These are phyloP conservation scores for Sinocyclocheilus rhinocerous DNA, from an alignment of 2,113 vertebrate genomes.

Conservation along the genomic window DNA sequence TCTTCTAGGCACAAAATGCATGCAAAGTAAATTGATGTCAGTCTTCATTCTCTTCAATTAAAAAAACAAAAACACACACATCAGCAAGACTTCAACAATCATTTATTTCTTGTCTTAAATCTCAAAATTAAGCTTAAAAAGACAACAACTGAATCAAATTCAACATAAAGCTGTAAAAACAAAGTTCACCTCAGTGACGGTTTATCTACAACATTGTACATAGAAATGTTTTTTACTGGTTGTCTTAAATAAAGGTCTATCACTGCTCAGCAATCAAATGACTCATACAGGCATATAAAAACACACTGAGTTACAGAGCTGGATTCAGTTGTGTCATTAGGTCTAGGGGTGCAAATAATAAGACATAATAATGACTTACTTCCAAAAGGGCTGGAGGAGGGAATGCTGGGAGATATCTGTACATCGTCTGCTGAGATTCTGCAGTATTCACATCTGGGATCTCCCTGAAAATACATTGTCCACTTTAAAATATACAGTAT, in stretches of 20 bases:
- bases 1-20: background rate
- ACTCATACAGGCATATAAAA: too few species aligned
- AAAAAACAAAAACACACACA: too few species aligned
- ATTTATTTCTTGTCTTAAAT: background rate
- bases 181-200: background rate
- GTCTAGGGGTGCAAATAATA: too few species aligned
- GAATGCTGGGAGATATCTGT: slow-evolving; percentile 58
- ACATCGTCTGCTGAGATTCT: slow-evolving; percentile 69
- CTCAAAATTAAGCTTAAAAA: background rate
- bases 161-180: too few species aligned
- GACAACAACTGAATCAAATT: background rate
- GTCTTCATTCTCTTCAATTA: too few species aligned
- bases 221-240: too few species aligned
- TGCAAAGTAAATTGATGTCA: background rate
- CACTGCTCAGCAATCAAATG: too few species aligned
- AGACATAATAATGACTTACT: slow-evolving; percentile 63
- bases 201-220: background rate
- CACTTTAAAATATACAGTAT: background rate
- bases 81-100: too few species aligned
- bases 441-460: slow-evolving; percentile 73
- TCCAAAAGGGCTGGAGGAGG: slow-evolving; percentile 59
- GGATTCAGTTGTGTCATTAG: too few species aligned
- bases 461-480: slow-evolving; percentile 59
- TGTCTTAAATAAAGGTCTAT: too few species aligned
- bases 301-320: too few species aligned